Conservation (phyloP, 2,113 vertebrate species). For the Eulacestoma nigropectus region DNA sequence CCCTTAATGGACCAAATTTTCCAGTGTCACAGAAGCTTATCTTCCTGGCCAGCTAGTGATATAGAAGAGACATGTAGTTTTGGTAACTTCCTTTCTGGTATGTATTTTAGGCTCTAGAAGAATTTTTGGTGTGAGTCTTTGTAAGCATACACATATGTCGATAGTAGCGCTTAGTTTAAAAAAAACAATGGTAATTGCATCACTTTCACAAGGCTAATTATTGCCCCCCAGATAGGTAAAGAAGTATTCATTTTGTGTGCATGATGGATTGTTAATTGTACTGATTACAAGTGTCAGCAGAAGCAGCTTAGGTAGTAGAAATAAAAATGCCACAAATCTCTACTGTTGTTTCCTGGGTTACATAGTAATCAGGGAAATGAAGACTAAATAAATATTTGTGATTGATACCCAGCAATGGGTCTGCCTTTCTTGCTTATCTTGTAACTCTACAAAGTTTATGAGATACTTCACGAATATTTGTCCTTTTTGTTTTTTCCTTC, state of each 20-base stretch:
- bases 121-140: background rate
- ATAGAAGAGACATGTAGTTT: background rate
- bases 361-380: background rate
- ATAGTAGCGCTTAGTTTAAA: background rate
- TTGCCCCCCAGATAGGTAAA: background rate
- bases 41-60: background rate
- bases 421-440: background rate
- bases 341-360: background rate
- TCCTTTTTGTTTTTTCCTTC: background rate
- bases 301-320: background rate
- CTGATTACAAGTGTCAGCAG: background rate
- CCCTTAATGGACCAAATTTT: background rate
- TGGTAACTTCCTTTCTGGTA: background rate
- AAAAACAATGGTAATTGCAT: background rate
- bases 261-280: background rate
- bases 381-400: background rate
- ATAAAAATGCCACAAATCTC: background rate
- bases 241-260: background rate
- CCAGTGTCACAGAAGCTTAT: background rate
- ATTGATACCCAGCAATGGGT: background rate
- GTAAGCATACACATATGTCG: background rate
- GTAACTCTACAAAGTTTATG: background rate
- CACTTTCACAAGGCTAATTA: background rate
- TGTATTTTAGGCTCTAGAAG: background rate
- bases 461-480: background rate